phyloP scores from a whole-genome alignment of 2,888 invertebrate species.

The Lagria hirta region DNA sequence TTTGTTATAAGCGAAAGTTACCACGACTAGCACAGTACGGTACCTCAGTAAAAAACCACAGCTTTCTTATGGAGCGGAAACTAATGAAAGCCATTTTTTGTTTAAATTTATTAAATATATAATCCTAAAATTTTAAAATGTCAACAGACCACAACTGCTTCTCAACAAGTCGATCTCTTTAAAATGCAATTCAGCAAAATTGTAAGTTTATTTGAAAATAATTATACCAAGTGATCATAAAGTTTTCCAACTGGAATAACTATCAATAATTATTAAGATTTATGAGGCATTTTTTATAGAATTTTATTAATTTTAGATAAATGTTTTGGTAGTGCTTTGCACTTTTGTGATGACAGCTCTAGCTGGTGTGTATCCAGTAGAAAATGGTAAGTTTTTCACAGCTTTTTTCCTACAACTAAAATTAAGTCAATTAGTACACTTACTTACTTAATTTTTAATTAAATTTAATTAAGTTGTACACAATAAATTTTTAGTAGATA shows the following conservation, averaged over 20 bases:
- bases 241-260: too few species aligned
- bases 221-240: slow-evolving; percentile 6
- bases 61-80: slow-evolving; percentile 14
- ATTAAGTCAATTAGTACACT: not conserved
- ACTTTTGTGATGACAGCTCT: slow-evolving; percentile 20
- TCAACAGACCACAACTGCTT: not conserved
- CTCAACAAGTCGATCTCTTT: too few species aligned
- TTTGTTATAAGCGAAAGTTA: too few species aligned
- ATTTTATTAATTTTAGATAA: slow-evolving; percentile 21
- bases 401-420: not conserved
- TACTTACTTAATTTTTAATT: too few species aligned
- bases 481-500: too few species aligned
- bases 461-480: too few species aligned
- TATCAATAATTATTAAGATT: too few species aligned
- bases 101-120: slow-evolving; percentile 11
- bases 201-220: slow-evolving; percentile 24
- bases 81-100: slow-evolving; percentile 22
- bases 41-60: too few species aligned
- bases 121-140: slow-evolving; percentile 4
- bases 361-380: slow-evolving; percentile 26
- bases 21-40: too few species aligned
- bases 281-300: too few species aligned
- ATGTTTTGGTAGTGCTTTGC: slow-evolving; percentile 19
- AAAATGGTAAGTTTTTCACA: slow-evolving; percentile 22
- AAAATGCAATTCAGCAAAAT: slow-evolving; percentile 28